phyloP scores from a whole-genome alignment of 1,140 invertebrate genomes.

The Sinonovacula constricta region DNA sequence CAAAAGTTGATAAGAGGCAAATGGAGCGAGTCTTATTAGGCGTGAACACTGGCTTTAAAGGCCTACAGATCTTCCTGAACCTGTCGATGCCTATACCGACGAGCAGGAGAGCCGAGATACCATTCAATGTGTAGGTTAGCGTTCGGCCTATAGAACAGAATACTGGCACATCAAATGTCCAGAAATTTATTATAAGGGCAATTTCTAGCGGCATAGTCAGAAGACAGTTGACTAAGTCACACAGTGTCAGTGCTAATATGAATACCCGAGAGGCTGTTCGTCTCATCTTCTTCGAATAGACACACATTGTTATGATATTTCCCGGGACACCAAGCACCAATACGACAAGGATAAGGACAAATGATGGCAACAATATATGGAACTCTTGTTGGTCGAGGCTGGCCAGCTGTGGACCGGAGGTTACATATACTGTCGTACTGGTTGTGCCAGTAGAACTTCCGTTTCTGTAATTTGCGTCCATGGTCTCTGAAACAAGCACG shows the following conservation, averaged over 20 bases:
- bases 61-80: conserved; percentile 52
- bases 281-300: conserved; percentile 44
- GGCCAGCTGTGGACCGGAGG: not conserved
- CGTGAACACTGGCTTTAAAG: conserved; percentile 45
- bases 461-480: no score
- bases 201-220: conserved; percentile 65
- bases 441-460: no score
- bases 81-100: conserved; percentile 51
- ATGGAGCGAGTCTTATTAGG: conserved; percentile 11
- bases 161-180: conserved; percentile 50
- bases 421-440: not conserved
- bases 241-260: conserved; percentile 55
- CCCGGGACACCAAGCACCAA: conserved; percentile 48
- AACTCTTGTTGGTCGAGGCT: conserved; percentile 15
- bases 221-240: conserved; percentile 65
- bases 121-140: conserved; percentile 61
- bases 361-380: conserved; percentile 37
- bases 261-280: conserved; percentile 47
- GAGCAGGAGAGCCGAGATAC: conserved; percentile 51
- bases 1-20: not conserved
- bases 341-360: conserved; percentile 17
- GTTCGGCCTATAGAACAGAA: conserved; percentile 59
- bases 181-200: conserved; percentile 52
- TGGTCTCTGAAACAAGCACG: no score
- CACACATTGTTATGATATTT: conserved; percentile 38